Percentiles rank a stretch among this genome's conserved stretches.
These are phyloP conservation scores for Artibeus jamaicensis DNA, from an alignment of 2,797 vertebrate genomes.

Conservation along the genomic window DNA sequence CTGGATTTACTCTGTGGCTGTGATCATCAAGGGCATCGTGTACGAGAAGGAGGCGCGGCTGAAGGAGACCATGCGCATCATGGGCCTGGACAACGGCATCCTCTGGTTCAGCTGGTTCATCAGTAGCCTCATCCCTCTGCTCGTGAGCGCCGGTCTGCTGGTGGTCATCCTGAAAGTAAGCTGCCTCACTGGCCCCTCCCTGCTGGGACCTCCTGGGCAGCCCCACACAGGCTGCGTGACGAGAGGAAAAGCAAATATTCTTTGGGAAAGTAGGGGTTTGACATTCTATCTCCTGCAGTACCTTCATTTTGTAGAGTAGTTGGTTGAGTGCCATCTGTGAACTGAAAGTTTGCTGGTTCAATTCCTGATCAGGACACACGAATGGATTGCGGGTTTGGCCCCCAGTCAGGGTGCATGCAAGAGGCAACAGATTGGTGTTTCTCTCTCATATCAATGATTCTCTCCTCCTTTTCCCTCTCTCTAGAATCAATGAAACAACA, in stretches of 20 bases:
- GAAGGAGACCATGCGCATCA: constrained; percentile 99
- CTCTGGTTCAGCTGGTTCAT: constrained; percentile 99
- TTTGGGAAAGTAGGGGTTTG: background rate
- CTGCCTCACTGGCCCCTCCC: rapidly evolving
- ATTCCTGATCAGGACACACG: too few species aligned
- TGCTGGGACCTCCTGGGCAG: background rate
- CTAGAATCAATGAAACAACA: too few species aligned
- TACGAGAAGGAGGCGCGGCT: constrained; percentile 98
- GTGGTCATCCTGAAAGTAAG: constrained; percentile 94
- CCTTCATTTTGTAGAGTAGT: background rate
- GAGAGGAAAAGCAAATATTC: background rate
- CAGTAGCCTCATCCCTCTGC: constrained; percentile 95
- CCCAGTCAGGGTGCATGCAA: too few species aligned
- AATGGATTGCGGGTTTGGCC: too few species aligned
- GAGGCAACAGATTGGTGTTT: too few species aligned
- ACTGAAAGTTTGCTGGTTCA: too few species aligned
- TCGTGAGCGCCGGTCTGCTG: constrained; percentile 93
- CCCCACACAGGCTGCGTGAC: rapidly evolving
- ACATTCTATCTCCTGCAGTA: background rate
- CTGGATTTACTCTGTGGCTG: constrained; percentile 99
- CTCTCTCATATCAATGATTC: too few species aligned
- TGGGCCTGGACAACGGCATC: constrained; percentile 94
- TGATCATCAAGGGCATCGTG: constrained; percentile 98
- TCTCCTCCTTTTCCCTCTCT: too few species aligned
- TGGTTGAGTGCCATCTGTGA: too few species aligned